Percentiles rank a stretch among this genome's conserved stretches.
Evolutionary conservation across 2,797 vertebrate species (phyloP).

Genomic region (Clamator glandarius): DNA sequence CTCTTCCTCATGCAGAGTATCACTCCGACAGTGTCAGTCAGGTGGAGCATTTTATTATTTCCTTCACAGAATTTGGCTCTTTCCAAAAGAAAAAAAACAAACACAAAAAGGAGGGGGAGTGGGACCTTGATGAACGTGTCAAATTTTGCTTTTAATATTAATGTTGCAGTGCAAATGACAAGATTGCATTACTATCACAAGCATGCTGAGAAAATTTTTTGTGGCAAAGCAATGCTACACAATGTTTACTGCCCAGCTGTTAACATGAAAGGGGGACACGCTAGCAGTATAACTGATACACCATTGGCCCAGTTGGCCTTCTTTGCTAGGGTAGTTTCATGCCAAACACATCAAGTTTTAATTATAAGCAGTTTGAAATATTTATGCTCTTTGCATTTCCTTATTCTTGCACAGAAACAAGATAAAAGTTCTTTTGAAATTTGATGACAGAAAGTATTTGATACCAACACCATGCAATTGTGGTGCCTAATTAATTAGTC

Average conservation of each 20-base stretch:
- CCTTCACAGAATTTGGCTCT: background rate
- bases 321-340: constrained; percentile 53
- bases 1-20: background rate
- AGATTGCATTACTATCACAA: constrained; percentile 9
- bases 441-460: constrained; percentile 74
- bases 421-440: constrained; percentile 80
- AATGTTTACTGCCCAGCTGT: constrained; percentile 65
- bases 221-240: background rate
- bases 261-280: constrained; percentile 9
- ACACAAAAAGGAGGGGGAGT: fast-evolving
- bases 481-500: constrained; percentile 72
- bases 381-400: constrained; percentile 71
- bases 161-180: background rate
- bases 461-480: constrained; percentile 59
- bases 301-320: constrained; percentile 49
- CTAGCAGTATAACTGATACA: constrained; percentile 49
- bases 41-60: background rate
- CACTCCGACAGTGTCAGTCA: background rate
- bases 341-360: constrained; percentile 80
- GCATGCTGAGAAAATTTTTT: background rate
- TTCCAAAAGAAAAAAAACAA: background rate
- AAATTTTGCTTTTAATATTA: constrained; percentile 42
- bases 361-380: constrained; percentile 80
- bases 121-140: background rate
- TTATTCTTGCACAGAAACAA: constrained; percentile 69